phyloP scores from a whole-genome alignment of 1,140 invertebrate genomes.

The Cotesia vestalis region DNA sequence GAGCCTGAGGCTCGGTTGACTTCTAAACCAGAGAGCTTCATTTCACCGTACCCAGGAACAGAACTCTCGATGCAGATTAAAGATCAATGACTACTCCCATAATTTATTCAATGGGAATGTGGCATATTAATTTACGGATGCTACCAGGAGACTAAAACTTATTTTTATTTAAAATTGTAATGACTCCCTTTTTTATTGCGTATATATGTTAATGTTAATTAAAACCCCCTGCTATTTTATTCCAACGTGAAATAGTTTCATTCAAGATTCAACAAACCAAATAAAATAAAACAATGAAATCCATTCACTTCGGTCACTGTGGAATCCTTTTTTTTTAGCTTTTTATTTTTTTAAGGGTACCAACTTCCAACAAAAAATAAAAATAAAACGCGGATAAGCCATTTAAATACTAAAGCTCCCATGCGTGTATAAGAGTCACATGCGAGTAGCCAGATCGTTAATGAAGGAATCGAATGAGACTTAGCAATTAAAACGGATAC shows the following conservation, averaged over 20 bases:
- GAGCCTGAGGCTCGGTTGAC: background rate
- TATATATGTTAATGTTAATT: conserved; percentile 33
- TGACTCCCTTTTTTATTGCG: background rate
- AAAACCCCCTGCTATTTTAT: conserved; percentile 13
- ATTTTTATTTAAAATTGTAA: conserved; percentile 21
- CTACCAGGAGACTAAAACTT: conserved; percentile 33
- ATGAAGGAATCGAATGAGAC: conserved; percentile 32
- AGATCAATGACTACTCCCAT: conserved; percentile 28
- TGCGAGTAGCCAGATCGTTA: conserved; percentile 21
- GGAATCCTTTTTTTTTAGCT: background rate
- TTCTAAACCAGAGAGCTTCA: background rate
- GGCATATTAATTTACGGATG: conserved; percentile 39
- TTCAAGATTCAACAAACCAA: conserved; percentile 19
- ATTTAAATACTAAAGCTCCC: conserved; percentile 14
- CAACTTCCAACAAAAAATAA: background rate
- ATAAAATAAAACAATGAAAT: background rate
- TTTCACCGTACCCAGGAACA: background rate
- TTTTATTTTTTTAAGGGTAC: too few relatives aligned
- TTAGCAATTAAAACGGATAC: conserved; percentile 33
- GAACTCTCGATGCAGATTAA: background rate
- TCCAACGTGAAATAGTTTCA: conserved; percentile 24
- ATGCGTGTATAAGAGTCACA: background rate
- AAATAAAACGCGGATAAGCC: conserved; percentile 30
- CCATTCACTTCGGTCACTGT: background rate
- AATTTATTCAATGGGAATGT: conserved; percentile 37